Conservation (phyloP, 1,140 invertebrate genomes). For the Galendromus occidentalis region DNA sequence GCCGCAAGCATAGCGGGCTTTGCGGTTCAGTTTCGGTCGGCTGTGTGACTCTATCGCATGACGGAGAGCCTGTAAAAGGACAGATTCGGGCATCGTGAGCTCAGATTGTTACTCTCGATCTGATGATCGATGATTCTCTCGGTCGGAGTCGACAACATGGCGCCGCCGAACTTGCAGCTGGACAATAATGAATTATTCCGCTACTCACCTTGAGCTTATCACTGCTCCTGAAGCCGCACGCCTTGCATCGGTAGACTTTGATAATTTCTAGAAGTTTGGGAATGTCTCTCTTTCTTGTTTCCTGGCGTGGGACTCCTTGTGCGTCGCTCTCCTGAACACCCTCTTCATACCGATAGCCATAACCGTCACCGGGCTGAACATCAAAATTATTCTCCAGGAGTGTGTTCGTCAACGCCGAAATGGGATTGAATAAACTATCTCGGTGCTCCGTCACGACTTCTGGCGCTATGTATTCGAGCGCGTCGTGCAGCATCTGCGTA, state of each 20-base stretch:
- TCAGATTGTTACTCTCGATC: not conserved
- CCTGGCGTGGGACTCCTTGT: not conserved
- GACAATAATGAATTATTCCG: not conserved
- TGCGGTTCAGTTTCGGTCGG: not conserved
- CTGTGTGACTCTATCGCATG: slow-evolving; percentile 5
- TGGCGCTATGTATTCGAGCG: slow-evolving; percentile 1
- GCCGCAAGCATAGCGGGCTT: not conserved
- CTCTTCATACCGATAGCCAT: too few relatives aligned
- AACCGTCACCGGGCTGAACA: not conserved
- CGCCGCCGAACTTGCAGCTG: not conserved
- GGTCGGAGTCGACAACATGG: not conserved
- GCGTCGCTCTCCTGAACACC: not conserved
- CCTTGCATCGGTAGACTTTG: not conserved
- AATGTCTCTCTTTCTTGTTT: not conserved
- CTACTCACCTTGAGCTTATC: not conserved
- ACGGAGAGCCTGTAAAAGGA: not conserved
- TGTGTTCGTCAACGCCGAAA: not conserved
- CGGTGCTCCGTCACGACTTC: not conserved
- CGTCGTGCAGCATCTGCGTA: not conserved
- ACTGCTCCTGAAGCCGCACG: not conserved
- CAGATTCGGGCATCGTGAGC: not conserved
- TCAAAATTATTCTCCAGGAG: slow-evolving; percentile 5
- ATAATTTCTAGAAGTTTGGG: not conserved
- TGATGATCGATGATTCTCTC: not conserved
- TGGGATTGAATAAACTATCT: slow-evolving; percentile 1